Evolutionary conservation across 2,113 vertebrate species (phyloP).

Genomic region (Pteruthius melanotis): DNA sequence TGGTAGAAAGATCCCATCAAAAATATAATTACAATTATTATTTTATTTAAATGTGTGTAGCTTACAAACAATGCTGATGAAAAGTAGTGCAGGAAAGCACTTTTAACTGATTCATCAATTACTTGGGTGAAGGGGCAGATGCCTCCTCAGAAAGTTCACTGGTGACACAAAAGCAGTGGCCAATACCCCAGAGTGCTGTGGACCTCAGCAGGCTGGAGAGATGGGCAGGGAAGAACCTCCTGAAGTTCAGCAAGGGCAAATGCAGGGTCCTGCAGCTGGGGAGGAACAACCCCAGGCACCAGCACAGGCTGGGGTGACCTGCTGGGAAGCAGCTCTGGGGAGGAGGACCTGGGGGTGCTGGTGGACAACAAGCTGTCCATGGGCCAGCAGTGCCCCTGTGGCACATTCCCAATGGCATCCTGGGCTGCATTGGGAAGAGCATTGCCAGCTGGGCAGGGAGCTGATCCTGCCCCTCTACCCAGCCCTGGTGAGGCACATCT

Average conservation of each 20-base stretch:
- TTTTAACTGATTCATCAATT: background rate
- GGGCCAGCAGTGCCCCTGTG: background rate
- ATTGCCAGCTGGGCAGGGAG: background rate
- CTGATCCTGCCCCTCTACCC: background rate
- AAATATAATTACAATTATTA: slow-evolving; percentile 38
- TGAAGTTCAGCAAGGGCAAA: background rate
- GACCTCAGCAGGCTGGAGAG: background rate
- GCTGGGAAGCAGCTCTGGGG: background rate
- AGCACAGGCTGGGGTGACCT: background rate
- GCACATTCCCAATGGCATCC: background rate
- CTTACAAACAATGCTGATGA: slow-evolving; percentile 15
- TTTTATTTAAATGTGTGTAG: background rate
- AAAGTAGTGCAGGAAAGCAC: background rate
- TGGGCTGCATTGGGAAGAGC: background rate
- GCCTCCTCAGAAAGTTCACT: background rate
- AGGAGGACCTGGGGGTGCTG: background rate
- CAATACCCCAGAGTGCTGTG: background rate
- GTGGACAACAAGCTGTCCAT: background rate
- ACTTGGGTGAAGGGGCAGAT: background rate
- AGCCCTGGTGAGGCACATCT: background rate
- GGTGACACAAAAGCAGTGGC: background rate
- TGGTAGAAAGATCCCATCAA: background rate
- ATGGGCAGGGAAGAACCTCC: background rate
- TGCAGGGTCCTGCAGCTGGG: background rate
- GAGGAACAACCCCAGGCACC: background rate